Evolutionary conservation across 2,888 invertebrate species (phyloP).

Genomic region (Cordilura impudica): DNA sequence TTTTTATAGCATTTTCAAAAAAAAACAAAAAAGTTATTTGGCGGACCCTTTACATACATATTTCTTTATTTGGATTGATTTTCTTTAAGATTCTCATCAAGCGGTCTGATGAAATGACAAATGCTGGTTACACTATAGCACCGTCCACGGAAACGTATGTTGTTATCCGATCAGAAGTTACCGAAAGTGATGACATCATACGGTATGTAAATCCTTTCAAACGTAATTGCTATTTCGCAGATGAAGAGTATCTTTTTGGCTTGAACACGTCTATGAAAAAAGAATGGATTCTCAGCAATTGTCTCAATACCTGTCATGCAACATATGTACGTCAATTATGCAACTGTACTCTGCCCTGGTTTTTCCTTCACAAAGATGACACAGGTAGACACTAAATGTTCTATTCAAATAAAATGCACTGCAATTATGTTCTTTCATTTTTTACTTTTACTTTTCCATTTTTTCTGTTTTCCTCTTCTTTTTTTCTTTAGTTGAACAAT

Average conservation of each 20-base stretch:
- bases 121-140: conserved; percentile 68
- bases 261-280: neutral
- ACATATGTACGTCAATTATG: conserved; percentile 70
- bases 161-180: conserved; percentile 71
- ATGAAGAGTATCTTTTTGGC: conserved; percentile 44
- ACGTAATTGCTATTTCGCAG: conserved; percentile 72
- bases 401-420: neutral
- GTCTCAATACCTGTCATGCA: conserved; percentile 74
- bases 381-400: conserved; percentile 63
- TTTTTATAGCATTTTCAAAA: too few relatives aligned
- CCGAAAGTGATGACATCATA: conserved; percentile 69
- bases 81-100: conserved; percentile 70
- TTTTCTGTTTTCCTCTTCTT: neutral
- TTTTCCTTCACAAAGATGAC: conserved; percentile 66
- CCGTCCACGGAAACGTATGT: conserved; percentile 72
- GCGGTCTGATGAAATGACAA: conserved; percentile 67
- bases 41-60: neutral
- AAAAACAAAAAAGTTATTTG: too few relatives aligned
- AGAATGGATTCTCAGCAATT: conserved; percentile 69
- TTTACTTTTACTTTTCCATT: neutral
- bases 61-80: neutral
- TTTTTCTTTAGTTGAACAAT: conserved; percentile 61
- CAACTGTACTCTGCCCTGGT: conserved; percentile 73
- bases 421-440: too few relatives aligned
- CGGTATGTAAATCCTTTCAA: conserved; percentile 66